Evolutionary conservation across 1,140 invertebrate species (phyloP), one percentile per base, ranked within the genome.

Genomic region (Solenopsis fugax): DNA sequence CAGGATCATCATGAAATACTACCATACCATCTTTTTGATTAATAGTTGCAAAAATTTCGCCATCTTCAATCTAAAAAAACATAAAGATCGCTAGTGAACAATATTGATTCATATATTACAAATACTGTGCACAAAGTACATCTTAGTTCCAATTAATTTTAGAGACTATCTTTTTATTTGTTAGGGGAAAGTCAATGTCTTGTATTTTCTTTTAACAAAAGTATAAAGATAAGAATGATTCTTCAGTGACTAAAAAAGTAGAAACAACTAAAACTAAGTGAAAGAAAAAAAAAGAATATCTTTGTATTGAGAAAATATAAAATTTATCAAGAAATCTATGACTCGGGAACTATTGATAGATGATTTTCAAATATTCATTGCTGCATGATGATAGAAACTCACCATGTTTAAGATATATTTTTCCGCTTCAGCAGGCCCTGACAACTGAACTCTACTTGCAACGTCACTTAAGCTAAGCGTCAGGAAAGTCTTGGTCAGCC

Each of bases 21-120:
- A 99, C 99, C 99, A 99, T 99, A 13, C 99, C 99, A 96, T 99
- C 99, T 95, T 98, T 99, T 95, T 99, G 98, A 96, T 99, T 99
- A 75, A 99, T 99, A 87, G 98, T 98, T 0, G 99, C 99, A 96
- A 98, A 99, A 89, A 99, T 99, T 96, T 99, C 98, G 73, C 98
- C 98, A 95, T 99, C 98, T 96, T 99, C 98, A 91, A 99, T 99
- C 98, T 99, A 92, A 69, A 95, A 94, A 82, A 71, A 90, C 16
- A 48, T 21, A 45, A 48, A 48, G 16, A 56, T 2, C 0, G 13
- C 13, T 34, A 54, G n/a, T 18, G 10, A 71, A 29, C 41, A 73
- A 56, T 24, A 16, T 29, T 1, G 21, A 72, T 16, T 24, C 41
- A 45, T 37, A 71, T 24, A 18, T 71, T 71, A 24, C 18, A 73